These are phyloP conservation scores for Tachysurus fulvidraco DNA, from an alignment of 2,113 vertebrate genomes.

Conservation along the genomic window DNA sequence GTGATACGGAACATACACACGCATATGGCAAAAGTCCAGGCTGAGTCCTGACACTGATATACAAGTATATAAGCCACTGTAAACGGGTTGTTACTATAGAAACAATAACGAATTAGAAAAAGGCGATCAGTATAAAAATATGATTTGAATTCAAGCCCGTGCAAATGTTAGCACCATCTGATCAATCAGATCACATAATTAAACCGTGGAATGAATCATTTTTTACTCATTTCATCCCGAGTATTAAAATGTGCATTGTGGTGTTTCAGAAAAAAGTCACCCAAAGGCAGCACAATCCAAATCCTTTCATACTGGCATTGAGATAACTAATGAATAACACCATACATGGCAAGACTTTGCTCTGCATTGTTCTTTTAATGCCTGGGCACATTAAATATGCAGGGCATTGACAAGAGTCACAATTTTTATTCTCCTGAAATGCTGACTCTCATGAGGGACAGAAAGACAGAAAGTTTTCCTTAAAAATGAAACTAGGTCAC, in stretches of 20 bases:
- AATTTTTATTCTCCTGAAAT: slow-evolving; percentile 20
- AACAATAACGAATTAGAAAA: not conserved
- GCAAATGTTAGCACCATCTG: not conserved
- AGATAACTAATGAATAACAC: slow-evolving; percentile 41
- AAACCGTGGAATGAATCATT: not conserved
- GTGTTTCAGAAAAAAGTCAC: slow-evolving; percentile 18
- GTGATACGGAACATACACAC: no score
- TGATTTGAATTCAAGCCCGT: not conserved
- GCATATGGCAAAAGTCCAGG: no score
- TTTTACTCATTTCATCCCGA: not conserved
- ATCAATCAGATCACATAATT: not conserved
- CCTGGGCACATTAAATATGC: slow-evolving; percentile 24
- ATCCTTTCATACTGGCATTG: slow-evolving; percentile 39
- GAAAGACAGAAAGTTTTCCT: slow-evolving; percentile 51
- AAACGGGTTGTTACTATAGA: not conserved
- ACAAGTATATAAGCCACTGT: not conserved
- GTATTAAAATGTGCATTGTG: slow-evolving; percentile 19
- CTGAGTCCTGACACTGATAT: no score
- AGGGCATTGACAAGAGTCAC: not conserved
- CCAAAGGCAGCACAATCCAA: not conserved
- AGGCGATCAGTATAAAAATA: not conserved
- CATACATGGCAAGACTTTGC: slow-evolving; percentile 26
- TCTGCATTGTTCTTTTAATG: slow-evolving; percentile 20
- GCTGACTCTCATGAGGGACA: not conserved
- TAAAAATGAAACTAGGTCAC: slow-evolving; percentile 60